phyloP scores from a whole-genome alignment of 2,888 invertebrate species.

The Mechanitis messenoides region DNA sequence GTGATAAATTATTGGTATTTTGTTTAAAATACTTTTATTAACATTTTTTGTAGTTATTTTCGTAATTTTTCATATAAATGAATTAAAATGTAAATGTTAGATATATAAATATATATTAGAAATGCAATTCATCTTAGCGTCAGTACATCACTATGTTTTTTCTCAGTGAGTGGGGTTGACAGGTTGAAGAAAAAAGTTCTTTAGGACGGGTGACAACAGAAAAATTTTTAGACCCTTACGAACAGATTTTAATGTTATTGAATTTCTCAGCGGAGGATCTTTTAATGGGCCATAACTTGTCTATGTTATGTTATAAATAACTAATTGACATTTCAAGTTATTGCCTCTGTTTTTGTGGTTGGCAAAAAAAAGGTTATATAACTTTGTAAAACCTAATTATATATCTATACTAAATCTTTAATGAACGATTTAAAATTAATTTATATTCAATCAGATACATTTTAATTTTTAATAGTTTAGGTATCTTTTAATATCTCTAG shows the following conservation, averaged over 20 bases:
- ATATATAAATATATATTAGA: neutral
- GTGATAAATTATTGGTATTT: no score
- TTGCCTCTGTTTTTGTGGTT: constrained; percentile 38
- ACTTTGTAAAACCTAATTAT: constrained; percentile 9
- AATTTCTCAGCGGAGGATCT: constrained; percentile 55
- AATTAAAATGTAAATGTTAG: neutral
- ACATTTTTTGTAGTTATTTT: neutral
- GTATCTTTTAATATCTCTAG: no score
- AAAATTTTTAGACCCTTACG: constrained; percentile 54
- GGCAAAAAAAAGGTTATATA: constrained; percentile 14
- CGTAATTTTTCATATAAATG: neutral
- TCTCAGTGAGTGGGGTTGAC: constrained; percentile 64
- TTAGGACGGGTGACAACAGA: constrained; percentile 59
- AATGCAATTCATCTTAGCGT: neutral
- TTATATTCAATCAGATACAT: no score
- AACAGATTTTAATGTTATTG: constrained; percentile 60
- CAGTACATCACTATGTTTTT: constrained; percentile 42
- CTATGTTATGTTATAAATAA: constrained; percentile 51
- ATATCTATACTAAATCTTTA: constrained; percentile 10
- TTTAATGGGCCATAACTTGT: constrained; percentile 53
- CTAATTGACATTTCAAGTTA: constrained; percentile 48
- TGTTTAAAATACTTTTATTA: no score
- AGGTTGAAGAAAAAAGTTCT: constrained; percentile 61
- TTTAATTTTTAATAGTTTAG: no score
- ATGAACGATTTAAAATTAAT: neutral